Conservation (phyloP, 1,140 invertebrate genomes). For the Hesperophylax magnus region DNA sequence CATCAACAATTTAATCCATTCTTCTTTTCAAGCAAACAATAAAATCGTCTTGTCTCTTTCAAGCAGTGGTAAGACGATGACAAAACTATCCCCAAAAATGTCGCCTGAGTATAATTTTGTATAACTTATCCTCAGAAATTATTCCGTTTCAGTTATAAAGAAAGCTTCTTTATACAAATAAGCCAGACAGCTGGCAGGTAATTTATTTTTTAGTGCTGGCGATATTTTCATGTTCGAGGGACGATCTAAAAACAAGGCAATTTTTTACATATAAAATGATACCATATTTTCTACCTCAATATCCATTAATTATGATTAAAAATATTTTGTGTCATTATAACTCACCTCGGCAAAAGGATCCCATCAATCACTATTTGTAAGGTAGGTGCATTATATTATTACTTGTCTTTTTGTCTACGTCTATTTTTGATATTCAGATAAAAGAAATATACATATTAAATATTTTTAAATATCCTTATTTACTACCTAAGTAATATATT, state of each 20-base stretch:
- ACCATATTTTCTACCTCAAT: not conserved
- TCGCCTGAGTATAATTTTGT: constrained; percentile 11
- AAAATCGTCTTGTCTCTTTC: not conserved
- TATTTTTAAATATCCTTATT: too few species aligned
- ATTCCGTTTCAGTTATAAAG: constrained; percentile 22
- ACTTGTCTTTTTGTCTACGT: too few species aligned
- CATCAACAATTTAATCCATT: too few species aligned
- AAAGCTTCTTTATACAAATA: constrained; percentile 30
- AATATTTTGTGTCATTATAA: too few species aligned
- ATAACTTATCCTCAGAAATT: constrained; percentile 32
- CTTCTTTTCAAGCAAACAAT: not conserved
- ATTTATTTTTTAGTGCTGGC: constrained; percentile 31
- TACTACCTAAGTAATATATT: too few species aligned
- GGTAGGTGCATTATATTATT: too few species aligned
- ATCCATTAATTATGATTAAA: not conserved
- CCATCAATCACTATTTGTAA: too few species aligned
- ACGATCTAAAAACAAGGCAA: not conserved
- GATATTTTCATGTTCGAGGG: constrained; percentile 27
- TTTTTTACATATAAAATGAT: not conserved
- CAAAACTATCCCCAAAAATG: not conserved
- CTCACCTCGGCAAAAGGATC: too few species aligned
- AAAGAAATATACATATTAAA: too few species aligned
- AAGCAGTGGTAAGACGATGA: not conserved
- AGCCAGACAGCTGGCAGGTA: constrained; percentile 36
- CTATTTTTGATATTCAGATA: too few species aligned